Base-by-base conservation (phyloP, 2,888 invertebrate genomes). In the Drosophila pseudotalamancana region DNA sequence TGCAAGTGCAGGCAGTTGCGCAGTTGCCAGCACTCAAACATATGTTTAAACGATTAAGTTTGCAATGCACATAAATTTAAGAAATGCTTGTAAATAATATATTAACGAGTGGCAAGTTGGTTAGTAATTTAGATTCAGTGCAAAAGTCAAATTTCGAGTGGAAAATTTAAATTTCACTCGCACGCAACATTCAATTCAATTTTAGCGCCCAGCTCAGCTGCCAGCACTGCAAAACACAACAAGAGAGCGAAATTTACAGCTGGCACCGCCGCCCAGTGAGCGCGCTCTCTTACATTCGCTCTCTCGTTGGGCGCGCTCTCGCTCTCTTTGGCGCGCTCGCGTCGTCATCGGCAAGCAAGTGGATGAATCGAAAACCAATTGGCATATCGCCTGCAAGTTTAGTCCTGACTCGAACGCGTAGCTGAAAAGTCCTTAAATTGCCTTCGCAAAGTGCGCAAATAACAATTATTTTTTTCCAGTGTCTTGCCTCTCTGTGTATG, bases 361-460 rank as follows among this genome's bases (percentile, higher is more conserved):
- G 39, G 27, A 29, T 42, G 54, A 50, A 50, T 62, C 37, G 49
- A 56, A 73, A 71, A 53, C 27, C 34, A 66, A 70, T 66, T 67
- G 59, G 40, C 43, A 49, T 67, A 40, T 72, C 50, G 66, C 55
- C 43, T 62, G 60, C 32, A 51, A 59, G 50, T 71, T 79, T 71
- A 87, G 86, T 87, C 78, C 88, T 83, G 71, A 68, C 71, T 87
- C 71, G 78, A 59, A 83, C 84, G 86, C 80, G 78, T 68, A 77
- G 56, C 71, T 67, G 74, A 68, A 77, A 80, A 78, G 89, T 89
- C 74, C 72, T 77, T 61, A 14, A 63, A 43, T 32, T 32, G 11
- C 6, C 53, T 45, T 63, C 18, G 32, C 29, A 57, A 63, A 66
- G 75, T 85, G 75, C 65, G 85, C 64, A 66, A 54, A 62, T 49